Conservation (phyloP, 1,140 invertebrate species). For the Anastatus disparis region DNA sequence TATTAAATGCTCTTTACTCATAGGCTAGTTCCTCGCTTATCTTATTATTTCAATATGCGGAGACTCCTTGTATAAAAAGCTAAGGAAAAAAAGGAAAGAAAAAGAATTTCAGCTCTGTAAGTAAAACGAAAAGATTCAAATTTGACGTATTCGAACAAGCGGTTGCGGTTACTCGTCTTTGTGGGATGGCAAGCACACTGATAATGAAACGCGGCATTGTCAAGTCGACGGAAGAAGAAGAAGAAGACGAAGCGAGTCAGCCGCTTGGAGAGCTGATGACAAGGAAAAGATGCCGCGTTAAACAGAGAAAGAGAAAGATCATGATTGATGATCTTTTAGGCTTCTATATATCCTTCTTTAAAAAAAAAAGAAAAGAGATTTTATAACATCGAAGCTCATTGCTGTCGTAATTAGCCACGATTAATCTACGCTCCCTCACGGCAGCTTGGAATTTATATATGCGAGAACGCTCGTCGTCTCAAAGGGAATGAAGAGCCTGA, state of each 20-base stretch:
- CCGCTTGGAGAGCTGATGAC: not conserved
- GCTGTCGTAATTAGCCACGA: slow-evolving; percentile 26
- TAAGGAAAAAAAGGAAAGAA: too few relatives aligned
- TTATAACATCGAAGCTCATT: not conserved
- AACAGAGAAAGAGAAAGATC: too few relatives aligned
- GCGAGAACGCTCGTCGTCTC: not conserved
- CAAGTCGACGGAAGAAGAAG: not conserved
- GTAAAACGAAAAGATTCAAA: not conserved
- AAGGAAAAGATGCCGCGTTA: not conserved
- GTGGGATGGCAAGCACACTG: not conserved
- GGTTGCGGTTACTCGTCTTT: not conserved
- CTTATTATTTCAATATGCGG: not conserved
- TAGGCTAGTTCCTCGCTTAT: not conserved
- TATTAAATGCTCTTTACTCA: not conserved
- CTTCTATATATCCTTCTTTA: too few relatives aligned
- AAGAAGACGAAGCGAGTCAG: not conserved
- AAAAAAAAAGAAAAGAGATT: too few relatives aligned
- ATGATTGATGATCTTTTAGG: slow-evolving; percentile 2
- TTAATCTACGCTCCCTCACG: slow-evolving; percentile 5
- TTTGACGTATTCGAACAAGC: not conserved
- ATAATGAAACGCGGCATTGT: slow-evolving; percentile 29
- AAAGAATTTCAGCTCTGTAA: too few relatives aligned
- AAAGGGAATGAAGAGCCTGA: not conserved
- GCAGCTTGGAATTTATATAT: slow-evolving; percentile 2
- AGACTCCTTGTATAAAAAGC: not conserved